Evolutionary conservation across 2,113 vertebrate species (phyloP), one percentile per base, ranked within the genome.

Genomic region (Anhinga anhinga): DNA sequence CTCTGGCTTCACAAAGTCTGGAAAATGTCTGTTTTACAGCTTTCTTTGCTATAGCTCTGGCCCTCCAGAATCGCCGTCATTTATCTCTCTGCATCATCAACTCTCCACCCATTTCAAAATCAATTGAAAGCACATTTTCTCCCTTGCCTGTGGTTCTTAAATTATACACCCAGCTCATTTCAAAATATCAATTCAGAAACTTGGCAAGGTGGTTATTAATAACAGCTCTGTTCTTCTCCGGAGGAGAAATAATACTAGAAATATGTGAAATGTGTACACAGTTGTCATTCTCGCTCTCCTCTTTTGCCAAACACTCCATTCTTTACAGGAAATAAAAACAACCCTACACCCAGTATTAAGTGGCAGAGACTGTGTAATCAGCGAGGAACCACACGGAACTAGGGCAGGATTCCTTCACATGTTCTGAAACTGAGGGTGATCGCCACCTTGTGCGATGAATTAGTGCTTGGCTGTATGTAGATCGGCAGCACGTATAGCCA

Each of bases 151-250:
- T 62, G 76, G 93, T 94, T 96, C 71, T 62, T 89, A 94, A 97
- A 95, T 95, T 90, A 94, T 70, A 81, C 30, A 80, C 66, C 55
- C 86, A 84, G 88, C 67, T 94, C 62, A 53, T 92, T 96, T 95
- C 93, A 93, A 94, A 96, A 90, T 83, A 96, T 25, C 69, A 92
- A 72, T 93, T 85, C 82, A 94, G 88, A 90, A 97, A 86, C 86
- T 90, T 95, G 91, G 91, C 84, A 34, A 95, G 80, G 94, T 94
- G 86, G 90, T 95, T 96, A 96, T 96, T 97, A 97, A 96, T 95
- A 97, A 94, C 87, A 97, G 71, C 40, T 88, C 85, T 85, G 70
- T 82, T 93, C 93, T 85, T 63, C 86, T 96, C 74, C 2, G 4
- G 73, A 95, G 83, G 50, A 97, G 67, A 95, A 96, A 95, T 86